A percentile compares a stretch with the other conserved stretches of the same genome.
Conservation (phyloP, 2,797 vertebrate genomes). For the Micromesistius poutassou region DNA sequence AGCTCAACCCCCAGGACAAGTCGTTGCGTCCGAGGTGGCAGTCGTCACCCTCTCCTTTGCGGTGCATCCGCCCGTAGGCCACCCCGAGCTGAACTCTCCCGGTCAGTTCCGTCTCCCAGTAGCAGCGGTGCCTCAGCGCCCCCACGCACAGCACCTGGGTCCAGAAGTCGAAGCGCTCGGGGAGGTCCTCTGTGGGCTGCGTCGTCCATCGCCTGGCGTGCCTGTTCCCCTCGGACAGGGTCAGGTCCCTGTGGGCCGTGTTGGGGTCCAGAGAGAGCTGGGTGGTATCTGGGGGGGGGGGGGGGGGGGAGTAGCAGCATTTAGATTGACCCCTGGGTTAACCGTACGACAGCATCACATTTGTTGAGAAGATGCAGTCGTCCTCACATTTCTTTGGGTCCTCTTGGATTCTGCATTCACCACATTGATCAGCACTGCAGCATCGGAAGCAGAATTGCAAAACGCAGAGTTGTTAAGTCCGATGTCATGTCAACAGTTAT, state of each 20-base stretch:
- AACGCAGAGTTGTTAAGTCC: not conserved
- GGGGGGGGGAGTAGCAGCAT: not conserved
- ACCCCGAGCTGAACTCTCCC: constrained; percentile 49
- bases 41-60: constrained; percentile 53
- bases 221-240: constrained; percentile 46
- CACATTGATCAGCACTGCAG: constrained; percentile 54
- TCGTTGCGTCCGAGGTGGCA: constrained; percentile 56
- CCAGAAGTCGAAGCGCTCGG: constrained; percentile 52
- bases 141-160: constrained; percentile 59
- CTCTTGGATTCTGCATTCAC: constrained; percentile 50
- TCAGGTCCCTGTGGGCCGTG: constrained; percentile 56
- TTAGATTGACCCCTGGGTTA: not conserved
- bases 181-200: constrained; percentile 40
- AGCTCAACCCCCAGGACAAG: constrained; percentile 60
- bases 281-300: constrained; percentile 45
- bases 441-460: constrained; percentile 17
- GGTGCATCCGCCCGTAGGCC: constrained; percentile 51
- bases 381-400: constrained; percentile 65
- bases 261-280: constrained; percentile 58
- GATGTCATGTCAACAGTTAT: not conserved
- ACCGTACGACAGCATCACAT: not conserved
- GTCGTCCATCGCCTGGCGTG: constrained; percentile 36
- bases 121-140: constrained; percentile 49
- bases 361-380: constrained; percentile 5
- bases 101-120: constrained; percentile 60